Evolutionary conservation across 2,797 vertebrate genomes (phyloP).

Genomic region (Serranus cabrilla): DNA sequence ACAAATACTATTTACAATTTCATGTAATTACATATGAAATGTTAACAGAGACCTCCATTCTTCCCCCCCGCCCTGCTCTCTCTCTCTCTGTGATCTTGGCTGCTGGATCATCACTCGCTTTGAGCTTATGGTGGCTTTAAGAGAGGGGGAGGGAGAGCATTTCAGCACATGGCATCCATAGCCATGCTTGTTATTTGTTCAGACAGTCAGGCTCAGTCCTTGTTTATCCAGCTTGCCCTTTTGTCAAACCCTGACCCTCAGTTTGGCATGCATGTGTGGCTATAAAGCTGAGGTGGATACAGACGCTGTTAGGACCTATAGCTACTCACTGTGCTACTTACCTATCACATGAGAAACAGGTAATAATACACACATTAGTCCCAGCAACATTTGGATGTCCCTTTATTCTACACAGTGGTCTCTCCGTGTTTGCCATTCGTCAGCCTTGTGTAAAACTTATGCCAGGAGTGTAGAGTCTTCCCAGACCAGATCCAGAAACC

Average conservation of each 20-base stretch:
- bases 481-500: constrained; percentile 99
- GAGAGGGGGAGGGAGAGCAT: constrained; percentile 62
- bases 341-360: constrained; percentile 47
- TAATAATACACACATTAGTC: constrained; percentile 46
- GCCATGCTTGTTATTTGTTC: constrained; percentile 75
- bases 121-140: constrained; percentile 80
- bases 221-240: constrained; percentile 70
- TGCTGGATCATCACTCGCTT: constrained; percentile 74
- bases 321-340: constrained; percentile 49
- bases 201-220: constrained; percentile 66
- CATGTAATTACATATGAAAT: constrained; percentile 86
- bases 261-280: constrained; percentile 59
- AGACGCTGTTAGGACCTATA: constrained; percentile 35
- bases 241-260: constrained; percentile 57
- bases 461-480: constrained; percentile 98
- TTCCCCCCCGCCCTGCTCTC: constrained; percentile 4
- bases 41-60: constrained; percentile 54
- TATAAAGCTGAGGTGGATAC: constrained; percentile 48
- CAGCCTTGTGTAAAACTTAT: constrained; percentile 95
- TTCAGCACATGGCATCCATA: constrained; percentile 73
- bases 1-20: constrained; percentile 95
- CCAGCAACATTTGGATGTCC: constrained; percentile 11
- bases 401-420: constrained; percentile 89
- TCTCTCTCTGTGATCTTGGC: constrained; percentile 39
- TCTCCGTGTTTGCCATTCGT: constrained; percentile 94